These are phyloP conservation scores for Eolophus roseicapilla DNA, from an alignment of 2,113 vertebrate species.

Conservation along the genomic window DNA sequence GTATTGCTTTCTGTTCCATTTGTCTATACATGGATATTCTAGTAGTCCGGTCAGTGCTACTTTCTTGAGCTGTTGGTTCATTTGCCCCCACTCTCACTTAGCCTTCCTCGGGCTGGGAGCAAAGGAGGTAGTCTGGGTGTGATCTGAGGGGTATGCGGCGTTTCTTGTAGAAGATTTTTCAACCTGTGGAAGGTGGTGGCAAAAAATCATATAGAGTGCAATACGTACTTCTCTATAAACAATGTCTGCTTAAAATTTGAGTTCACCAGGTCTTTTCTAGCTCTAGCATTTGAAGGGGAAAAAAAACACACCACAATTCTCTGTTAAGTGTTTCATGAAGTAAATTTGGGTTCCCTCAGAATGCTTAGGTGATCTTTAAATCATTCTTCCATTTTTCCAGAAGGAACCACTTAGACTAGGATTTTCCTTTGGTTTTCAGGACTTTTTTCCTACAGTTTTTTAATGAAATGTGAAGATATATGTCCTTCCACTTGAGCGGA, in stretches of 20 bases:
- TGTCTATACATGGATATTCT: not conserved
- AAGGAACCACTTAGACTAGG: not conserved
- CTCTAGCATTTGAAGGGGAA: not conserved
- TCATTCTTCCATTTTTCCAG: not conserved
- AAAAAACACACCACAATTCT: not conserved
- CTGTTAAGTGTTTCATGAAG: not conserved
- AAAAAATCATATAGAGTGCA: not conserved
- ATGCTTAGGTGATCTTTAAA: not conserved
- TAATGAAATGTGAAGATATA: not conserved
- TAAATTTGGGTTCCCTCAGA: not conserved
- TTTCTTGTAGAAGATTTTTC: not conserved
- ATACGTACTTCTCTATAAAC: not conserved
- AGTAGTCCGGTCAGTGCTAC: not conserved
- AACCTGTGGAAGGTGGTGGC: not conserved
- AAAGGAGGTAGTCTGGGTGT: not conserved
- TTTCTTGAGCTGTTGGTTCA: not conserved
- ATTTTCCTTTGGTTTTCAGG: not conserved
- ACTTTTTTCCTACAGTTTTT: not conserved
- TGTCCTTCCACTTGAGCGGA: not conserved
- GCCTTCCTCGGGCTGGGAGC: not conserved
- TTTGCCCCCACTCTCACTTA: not conserved
- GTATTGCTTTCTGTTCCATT: not conserved
- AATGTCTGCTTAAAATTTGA: not conserved
- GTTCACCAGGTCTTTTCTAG: not conserved
- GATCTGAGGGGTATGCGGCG: not conserved